Conservation (phyloP, 1,140 invertebrate genomes). For the Hylyphantes graminicola region DNA sequence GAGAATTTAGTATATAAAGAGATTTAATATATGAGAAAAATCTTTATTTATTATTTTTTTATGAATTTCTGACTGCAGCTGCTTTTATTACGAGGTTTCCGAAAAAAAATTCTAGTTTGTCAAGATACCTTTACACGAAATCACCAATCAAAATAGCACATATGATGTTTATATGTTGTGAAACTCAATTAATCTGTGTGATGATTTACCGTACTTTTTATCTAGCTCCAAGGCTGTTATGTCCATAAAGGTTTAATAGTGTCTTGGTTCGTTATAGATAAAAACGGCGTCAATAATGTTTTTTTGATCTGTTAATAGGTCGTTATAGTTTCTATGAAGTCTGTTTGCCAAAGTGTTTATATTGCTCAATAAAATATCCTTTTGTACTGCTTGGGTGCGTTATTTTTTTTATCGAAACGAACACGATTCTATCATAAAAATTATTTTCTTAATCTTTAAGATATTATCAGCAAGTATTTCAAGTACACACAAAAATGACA, state of each 20-base stretch:
- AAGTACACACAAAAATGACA: too few relatives aligned
- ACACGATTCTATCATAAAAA: too few relatives aligned
- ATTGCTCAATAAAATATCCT: constrained; percentile 37
- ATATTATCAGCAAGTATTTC: too few relatives aligned
- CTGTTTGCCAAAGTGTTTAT: constrained; percentile 32
- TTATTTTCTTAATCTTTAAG: too few relatives aligned
- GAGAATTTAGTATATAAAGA: too few relatives aligned
- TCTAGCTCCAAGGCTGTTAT: background rate
- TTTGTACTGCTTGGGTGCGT: background rate
- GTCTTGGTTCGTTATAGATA: too few relatives aligned
- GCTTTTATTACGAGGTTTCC: too few relatives aligned
- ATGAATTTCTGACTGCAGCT: too few relatives aligned
- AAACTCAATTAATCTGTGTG: constrained; percentile 15
- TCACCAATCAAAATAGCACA: constrained; percentile 59
- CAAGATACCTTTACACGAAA: constrained; percentile 10
- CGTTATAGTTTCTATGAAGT: background rate
- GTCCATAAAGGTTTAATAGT: background rate
- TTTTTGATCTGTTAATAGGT: background rate
- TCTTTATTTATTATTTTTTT: too few relatives aligned
- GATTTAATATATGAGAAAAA: too few relatives aligned
- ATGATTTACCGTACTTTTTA: background rate
- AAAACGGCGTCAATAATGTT: background rate
- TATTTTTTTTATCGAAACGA: background rate
- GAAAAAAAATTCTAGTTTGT: too few relatives aligned
- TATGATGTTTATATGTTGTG: constrained; percentile 51